A percentile compares a stretch with the other conserved stretches of the same genome.
Conservation (phyloP, 2,888 invertebrate species). For the Monopis laevigella region DNA sequence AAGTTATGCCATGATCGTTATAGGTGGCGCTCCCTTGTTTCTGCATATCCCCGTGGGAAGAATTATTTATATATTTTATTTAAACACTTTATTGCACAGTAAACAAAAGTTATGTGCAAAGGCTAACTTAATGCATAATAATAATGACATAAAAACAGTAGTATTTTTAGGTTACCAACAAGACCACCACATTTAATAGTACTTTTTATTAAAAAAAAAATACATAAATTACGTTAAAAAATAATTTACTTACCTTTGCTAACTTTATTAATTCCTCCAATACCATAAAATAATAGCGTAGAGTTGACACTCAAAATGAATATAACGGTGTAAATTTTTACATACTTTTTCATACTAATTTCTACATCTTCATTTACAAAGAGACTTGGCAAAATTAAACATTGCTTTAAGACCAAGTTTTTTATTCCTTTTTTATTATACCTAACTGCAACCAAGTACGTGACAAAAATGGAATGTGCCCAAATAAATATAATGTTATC, state of each 20-base stretch:
- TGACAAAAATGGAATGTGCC: not conserved
- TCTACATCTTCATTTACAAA: not conserved
- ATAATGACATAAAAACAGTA: too few relatives aligned
- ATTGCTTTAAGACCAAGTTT: not conserved
- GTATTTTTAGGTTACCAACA: too few relatives aligned
- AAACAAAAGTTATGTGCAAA: too few relatives aligned
- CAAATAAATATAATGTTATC: not conserved
- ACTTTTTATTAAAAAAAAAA: too few relatives aligned
- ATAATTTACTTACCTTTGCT: slow-evolving; percentile 4
- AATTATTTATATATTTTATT: too few relatives aligned
- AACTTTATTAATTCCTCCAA: slow-evolving; percentile 1
- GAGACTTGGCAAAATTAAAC: slow-evolving; percentile 4
- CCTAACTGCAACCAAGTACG: not conserved
- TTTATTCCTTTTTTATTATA: not conserved
- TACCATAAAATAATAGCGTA: not conserved
- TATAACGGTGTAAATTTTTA: not conserved
- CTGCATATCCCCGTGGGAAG: too few relatives aligned
- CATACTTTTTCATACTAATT: not conserved
- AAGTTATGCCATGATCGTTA: too few relatives aligned
- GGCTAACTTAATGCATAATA: too few relatives aligned
- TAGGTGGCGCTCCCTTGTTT: too few relatives aligned
- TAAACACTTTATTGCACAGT: too few relatives aligned
- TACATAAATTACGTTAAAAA: not conserved
- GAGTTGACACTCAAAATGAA: not conserved
- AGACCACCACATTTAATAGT: too few relatives aligned